Base-by-base conservation (phyloP, 1,140 invertebrate species). In the Sarcophaga peregrina region DNA sequence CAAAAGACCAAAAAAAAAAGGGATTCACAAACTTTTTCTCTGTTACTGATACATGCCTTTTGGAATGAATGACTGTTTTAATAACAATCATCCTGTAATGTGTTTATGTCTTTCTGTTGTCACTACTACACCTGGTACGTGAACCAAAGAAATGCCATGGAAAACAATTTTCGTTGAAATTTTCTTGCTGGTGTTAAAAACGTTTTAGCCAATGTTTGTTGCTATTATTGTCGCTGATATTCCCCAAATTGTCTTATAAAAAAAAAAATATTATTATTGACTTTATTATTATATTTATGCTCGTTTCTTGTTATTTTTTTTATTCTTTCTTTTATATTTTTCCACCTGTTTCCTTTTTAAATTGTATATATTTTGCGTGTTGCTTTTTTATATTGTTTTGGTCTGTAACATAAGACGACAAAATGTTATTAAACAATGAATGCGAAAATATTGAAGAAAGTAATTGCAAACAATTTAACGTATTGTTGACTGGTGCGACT, bases 211-310 rank as follows among this genome's bases (percentile, higher is more conserved):
- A n/a, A 4, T n/a, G 50, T 10, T 9, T 52, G 54, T 15, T 13
- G 11, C 11, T 68, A 7, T 68, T 68, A 68, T 68, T 20, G 0
- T 68, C 20, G n/a, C 17, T 68, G 62, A 20, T 68, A 68, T 68
- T 68, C 62, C 62, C 62, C 20, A 68, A 68, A 68, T 68, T 68
- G 62, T 68, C 62, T 68, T 68, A n/a, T n/a, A n/a, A n/a, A n/a
- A n/a, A n/a, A 68, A 68, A 68, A 68, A 68, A 52, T 68, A 20
- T 68, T 68, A 68, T 68, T 68, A 68, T 68, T 68, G 62, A 68
- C 62, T 68, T 68, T 68, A 68, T 68, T 68, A 68, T 20, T 25
- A 68, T 68, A 68, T 52, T 52, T 9, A 37, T 37, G 25, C 25
- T 37, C 25, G 25, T 37, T n/a, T n/a, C n/a, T n/a, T 52, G 17